A percentile compares a stretch with the other conserved stretches of the same genome.
These are phyloP conservation scores for Criorhina ranunculi DNA, from an alignment of 2,888 invertebrate genomes.

Conservation along the genomic window DNA sequence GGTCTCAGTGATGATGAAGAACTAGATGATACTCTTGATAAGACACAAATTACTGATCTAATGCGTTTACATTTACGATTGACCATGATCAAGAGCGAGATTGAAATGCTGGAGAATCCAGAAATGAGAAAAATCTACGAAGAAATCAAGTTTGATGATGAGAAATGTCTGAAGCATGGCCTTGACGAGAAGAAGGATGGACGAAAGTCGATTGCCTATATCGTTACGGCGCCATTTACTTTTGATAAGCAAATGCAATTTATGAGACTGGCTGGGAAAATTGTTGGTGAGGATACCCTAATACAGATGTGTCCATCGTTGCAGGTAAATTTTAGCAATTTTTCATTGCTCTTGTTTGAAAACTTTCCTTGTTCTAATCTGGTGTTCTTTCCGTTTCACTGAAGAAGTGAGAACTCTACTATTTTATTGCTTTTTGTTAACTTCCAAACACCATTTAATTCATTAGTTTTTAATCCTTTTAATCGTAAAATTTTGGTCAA, in stretches of 20 bases:
- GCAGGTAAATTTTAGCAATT: constrained; percentile 77
- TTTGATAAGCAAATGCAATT: constrained; percentile 85
- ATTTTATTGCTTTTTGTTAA: too few relatives aligned
- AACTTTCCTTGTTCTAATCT: too few relatives aligned
- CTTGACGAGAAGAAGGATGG: constrained; percentile 36
- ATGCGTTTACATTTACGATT: constrained; percentile 86
- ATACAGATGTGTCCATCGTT: constrained; percentile 84
- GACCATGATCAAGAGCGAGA: constrained; percentile 86
- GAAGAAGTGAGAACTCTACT: too few relatives aligned
- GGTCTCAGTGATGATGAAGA: constrained; percentile 83
- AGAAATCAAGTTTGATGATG: constrained; percentile 79
- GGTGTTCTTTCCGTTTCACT: too few relatives aligned
- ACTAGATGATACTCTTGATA: constrained; percentile 81
- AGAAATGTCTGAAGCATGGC: constrained; percentile 48
- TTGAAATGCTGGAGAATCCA: constrained; percentile 87
- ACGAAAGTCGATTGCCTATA: constrained; percentile 79
- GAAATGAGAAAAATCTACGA: constrained; percentile 85
- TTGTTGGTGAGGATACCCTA: constrained; percentile 82
- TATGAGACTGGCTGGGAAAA: constrained; percentile 83
- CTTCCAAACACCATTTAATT: too few relatives aligned
- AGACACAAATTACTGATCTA: constrained; percentile 84
- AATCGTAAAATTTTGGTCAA: too few relatives aligned
- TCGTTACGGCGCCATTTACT: constrained; percentile 85
- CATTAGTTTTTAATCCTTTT: too few relatives aligned
- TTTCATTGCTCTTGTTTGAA: too few relatives aligned